Conservation (phyloP, 2,888 invertebrate species). For the Charanyca ferruginea region DNA sequence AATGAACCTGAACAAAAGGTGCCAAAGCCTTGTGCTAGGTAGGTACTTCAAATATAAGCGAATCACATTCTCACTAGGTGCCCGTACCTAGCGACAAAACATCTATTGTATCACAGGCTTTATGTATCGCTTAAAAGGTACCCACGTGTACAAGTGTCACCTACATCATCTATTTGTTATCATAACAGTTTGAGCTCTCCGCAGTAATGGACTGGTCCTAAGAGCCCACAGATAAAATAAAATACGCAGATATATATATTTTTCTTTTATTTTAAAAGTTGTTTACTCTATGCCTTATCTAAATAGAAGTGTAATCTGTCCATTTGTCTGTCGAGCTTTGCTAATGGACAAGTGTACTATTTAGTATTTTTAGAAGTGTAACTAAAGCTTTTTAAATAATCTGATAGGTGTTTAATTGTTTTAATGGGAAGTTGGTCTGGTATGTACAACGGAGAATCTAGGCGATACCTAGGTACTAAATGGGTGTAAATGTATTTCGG, state of each 20-base stretch:
- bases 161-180: conserved; percentile 27
- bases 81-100: background rate
- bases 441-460: background rate
- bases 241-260: conserved; percentile 1
- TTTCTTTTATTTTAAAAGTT: conserved; percentile 15
- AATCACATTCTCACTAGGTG: background rate
- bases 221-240: conserved; percentile 6
- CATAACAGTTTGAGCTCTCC: conserved; percentile 17
- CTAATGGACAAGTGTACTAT: conserved; percentile 39
- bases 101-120: background rate
- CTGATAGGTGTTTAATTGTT: conserved; percentile 14
- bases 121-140: conserved; percentile 11
- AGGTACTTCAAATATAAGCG: background rate
- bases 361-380: conserved; percentile 14
- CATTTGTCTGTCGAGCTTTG: conserved; percentile 37
- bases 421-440: background rate
- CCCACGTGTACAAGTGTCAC: background rate
- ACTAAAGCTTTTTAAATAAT: conserved; percentile 33
- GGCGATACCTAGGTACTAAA: background rate
- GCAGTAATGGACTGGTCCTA: conserved; percentile 22
- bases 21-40: background rate
- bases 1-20: background rate
- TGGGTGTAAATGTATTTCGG: no score
- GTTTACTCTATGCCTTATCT: conserved; percentile 39
- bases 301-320: conserved; percentile 40